Evolutionary conservation across 2,113 vertebrate genomes (phyloP).

Genomic region (Prunella fulvescens): DNA sequence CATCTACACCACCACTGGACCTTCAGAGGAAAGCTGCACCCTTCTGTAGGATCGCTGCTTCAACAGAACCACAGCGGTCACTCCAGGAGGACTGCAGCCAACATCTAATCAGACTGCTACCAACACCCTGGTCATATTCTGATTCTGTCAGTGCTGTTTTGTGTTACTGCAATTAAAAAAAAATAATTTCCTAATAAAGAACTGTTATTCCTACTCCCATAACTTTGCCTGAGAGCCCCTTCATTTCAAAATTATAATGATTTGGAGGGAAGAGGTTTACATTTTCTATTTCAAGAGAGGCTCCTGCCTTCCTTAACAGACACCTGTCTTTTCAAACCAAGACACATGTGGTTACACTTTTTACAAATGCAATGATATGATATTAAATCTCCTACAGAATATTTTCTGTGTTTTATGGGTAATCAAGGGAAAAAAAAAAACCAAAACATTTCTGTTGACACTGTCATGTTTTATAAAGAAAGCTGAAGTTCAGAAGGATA

Average conservation of each 20-base stretch:
- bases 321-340: neutral
- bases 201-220: no score
- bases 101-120: neutral
- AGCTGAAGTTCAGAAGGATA: neutral
- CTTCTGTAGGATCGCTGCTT: neutral
- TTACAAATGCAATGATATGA: neutral
- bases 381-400: neutral
- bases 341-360: accelerated
- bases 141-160: neutral
- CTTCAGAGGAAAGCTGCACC: neutral
- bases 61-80: neutral
- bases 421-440: neutral
- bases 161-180: neutral
- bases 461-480: neutral
- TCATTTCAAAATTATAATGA: no score
- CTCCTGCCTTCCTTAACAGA: no score
- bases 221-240: no score
- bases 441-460: neutral
- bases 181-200: no score
- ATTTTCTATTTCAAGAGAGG: no score
- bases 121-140: neutral
- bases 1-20: no score
- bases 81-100: neutral
- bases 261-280: no score
- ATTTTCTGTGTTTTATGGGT: neutral